These are phyloP conservation scores for Equus przewalskii DNA, from an alignment of 2,113 vertebrate species.

Conservation along the genomic window DNA sequence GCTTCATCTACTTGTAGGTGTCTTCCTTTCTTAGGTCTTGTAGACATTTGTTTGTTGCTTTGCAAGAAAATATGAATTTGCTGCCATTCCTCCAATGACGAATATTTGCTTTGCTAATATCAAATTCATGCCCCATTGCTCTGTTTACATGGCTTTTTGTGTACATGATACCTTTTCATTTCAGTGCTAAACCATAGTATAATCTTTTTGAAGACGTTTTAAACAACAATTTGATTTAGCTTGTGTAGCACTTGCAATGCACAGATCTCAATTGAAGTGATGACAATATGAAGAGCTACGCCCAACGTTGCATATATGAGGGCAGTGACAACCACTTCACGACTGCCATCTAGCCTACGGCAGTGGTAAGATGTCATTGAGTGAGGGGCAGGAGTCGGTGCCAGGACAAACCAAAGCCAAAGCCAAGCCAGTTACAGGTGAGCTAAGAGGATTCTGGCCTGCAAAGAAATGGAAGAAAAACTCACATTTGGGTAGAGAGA, in stretches of 20 bases:
- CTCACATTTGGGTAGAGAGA: not conserved
- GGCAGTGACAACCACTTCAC: not conserved
- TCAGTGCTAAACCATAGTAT: conserved; percentile 71
- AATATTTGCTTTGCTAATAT: conserved; percentile 78
- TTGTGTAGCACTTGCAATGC: not conserved
- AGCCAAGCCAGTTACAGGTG: not conserved
- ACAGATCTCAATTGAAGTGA: conserved; percentile 46
- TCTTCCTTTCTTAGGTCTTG: conserved; percentile 44
- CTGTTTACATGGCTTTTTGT: conserved; percentile 73
- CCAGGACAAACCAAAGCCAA: conserved; percentile 43
- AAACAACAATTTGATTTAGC: conserved; percentile 68
- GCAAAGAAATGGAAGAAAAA: conserved; percentile 32
- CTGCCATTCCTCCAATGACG: conserved; percentile 56
- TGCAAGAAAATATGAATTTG: conserved; percentile 74
- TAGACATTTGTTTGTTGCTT: conserved; percentile 58
- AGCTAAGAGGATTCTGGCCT: conserved; percentile 15
- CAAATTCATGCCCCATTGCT: conserved; percentile 69
- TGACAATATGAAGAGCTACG: conserved; percentile 39
- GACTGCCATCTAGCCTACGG: not conserved
- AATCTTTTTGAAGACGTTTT: conserved; percentile 72
- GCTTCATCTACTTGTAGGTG: conserved; percentile 58
- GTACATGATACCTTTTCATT: conserved; percentile 73
- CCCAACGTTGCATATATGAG: not conserved
- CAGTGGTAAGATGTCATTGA: not conserved
- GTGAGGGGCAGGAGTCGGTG: not conserved